Base-by-base conservation (phyloP, 1,140 invertebrate species). In the Cheumatopsyche charites region DNA sequence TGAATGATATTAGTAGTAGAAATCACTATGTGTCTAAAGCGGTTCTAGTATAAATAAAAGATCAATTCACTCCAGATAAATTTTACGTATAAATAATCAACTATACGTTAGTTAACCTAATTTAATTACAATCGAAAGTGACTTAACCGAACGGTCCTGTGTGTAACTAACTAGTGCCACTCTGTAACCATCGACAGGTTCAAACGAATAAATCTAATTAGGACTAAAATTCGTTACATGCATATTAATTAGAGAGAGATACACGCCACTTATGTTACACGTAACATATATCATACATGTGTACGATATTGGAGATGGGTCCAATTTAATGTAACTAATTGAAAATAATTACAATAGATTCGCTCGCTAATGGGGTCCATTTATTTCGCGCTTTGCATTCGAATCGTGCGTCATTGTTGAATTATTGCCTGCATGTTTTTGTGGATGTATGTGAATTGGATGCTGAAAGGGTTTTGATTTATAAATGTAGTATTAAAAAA, bases 311-410 rank as follows among this genome's bases (percentile, higher is more conserved):
- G 29, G 21, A 21, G 4, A 2, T 6, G 17, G 55, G 55, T 23
- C 19, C 7, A 21, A 61, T 19, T 1, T 19, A 19, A 15, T 23
- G 17, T 15, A 12, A 61, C 55, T 61, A 61, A 61, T 61, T 61
- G 55, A 61, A 61, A 61, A 61, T 61, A 61, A 61, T 61, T 61
- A 61, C 55, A 21, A 61, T 61, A 61, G 55, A 61, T 61, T 61
- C n/a, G 23, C 6, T 61, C 23, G 55, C 55, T 61, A 61, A 61
- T 61, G n/a, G 17, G n/a, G 21, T 61, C 23, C 55, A 61, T 61
- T 61, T 61, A 61, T 61, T 61, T 61, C 5, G 55, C 21, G 11
- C 17, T 61, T 15, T 21, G 23, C 21, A 25, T 61, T 61, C 23
- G 6, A 61, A 21, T 61, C 19, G 55, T 21, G 23, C 55, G 23